These are phyloP conservation scores for Lepidocyrtinus sp. DNA, from an alignment of 2,888 invertebrate species.

Conservation along the genomic window DNA sequence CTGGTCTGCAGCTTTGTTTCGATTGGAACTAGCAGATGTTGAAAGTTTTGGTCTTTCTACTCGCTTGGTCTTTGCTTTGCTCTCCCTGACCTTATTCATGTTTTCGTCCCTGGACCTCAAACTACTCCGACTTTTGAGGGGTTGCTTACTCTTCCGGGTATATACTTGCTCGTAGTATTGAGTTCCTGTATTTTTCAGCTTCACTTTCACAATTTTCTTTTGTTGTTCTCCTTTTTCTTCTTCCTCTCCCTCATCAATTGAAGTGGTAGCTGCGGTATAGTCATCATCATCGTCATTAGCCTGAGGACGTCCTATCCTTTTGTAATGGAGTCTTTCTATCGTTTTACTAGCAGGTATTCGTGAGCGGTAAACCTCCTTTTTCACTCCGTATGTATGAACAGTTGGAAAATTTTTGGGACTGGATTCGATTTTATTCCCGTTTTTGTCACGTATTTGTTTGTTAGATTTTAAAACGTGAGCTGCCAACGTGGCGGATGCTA, in stretches of 20 bases:
- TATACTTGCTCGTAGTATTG: constrained; percentile 29
- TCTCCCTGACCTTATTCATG: background rate
- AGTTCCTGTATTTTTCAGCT: constrained; percentile 15
- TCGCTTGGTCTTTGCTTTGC: background rate
- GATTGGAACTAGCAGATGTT: background rate
- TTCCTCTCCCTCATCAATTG: background rate
- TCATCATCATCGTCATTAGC: background rate
- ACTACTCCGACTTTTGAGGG: background rate
- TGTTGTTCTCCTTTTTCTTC: background rate
- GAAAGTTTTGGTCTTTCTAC: background rate
- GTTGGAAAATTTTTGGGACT: background rate
- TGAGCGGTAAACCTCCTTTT: too few relatives aligned
- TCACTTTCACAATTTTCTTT: constrained; percentile 3
- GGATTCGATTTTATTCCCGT: background rate
- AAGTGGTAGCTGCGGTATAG: background rate
- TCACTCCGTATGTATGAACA: background rate
- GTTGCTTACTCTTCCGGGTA: background rate
- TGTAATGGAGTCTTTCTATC: background rate
- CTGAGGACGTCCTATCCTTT: background rate
- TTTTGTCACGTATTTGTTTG: background rate
- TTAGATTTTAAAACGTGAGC: background rate
- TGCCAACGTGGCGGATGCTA: background rate
- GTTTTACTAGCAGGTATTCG: too few relatives aligned
- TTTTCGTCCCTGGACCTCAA: background rate
- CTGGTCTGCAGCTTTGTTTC: constrained; percentile 16